Base-by-base conservation (phyloP, 2,888 invertebrate genomes). In the Thyatira batis region DNA sequence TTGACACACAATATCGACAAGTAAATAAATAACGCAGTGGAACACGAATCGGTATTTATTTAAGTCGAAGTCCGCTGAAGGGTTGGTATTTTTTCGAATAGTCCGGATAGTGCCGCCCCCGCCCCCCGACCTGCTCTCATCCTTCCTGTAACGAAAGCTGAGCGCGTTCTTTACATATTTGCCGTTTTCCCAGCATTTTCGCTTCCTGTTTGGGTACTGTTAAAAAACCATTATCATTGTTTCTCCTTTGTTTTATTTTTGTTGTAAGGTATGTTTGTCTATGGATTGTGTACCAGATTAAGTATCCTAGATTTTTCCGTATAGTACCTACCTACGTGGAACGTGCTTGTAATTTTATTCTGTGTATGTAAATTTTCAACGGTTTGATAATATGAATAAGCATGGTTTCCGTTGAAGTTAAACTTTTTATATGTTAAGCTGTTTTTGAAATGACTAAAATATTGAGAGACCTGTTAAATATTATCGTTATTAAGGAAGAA, bases 131-230 rank as follows among this genome's bases (percentile, higher is more conserved):
- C 23, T 23, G 39, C 10, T 49, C 52, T 39, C 62, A 60, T 63
- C 62, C 56, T 67, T 69, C 63, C 61, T 61, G 60, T 63, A 46
- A 60, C 65, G 61, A 69, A 67, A 61, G 65, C 69, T 58, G 63
- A 65, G 62, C 58, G 65, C 54, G 64, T 61, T 68, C 54, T 58
- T 63, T 57, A 53, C 54, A 63, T 69, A 63, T 68, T 62, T 64
- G 54, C 58, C 62, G 30, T 65, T 58, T 65, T 61, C 60, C 49
- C 46, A 58, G 48, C 52, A 56, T 59, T 60, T 63, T 51, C 43
- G 53, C 20, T 48, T 48, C 48, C 48, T 48, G 48, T 48, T 48
- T 48, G 48, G 48, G 48, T 48, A 27, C 48, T 13, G 48, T 48
- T 48, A 48, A 48, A 46, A 48, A 48, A 48, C 48, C 48, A 48